phyloP scores from a whole-genome alignment of 2,113 vertebrate species.

The Nasalis larvatus region DNA sequence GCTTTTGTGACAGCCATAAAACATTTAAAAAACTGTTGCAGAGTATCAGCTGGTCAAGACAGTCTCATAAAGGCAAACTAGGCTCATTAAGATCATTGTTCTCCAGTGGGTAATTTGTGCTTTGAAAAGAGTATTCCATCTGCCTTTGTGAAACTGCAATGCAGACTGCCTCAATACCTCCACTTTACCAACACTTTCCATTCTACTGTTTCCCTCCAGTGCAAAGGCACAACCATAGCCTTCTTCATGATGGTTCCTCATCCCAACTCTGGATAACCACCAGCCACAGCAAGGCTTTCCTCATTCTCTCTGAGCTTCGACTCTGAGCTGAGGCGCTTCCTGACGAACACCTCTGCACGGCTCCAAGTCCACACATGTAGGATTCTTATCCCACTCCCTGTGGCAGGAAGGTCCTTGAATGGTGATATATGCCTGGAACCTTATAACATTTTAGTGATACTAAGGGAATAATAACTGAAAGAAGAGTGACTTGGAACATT shows the following conservation, averaged over 20 bases:
- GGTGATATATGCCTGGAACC: neutral
- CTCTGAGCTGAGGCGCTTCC: neutral
- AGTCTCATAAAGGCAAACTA: neutral
- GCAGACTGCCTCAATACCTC: neutral
- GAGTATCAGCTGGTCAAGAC: neutral
- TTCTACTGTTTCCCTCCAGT: neutral
- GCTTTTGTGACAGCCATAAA: neutral
- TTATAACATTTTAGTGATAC: neutral
- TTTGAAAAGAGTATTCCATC: neutral
- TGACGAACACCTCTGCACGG: neutral
- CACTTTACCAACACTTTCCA: neutral
- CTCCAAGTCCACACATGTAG: neutral
- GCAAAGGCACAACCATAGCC: neutral
- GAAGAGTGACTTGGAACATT: neutral
- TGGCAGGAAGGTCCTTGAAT: neutral
- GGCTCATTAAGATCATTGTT: neutral
- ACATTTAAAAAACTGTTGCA: neutral
- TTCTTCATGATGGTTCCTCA: neutral
- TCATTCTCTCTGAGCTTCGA: neutral
- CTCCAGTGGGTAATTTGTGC: neutral
- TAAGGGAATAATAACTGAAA: neutral
- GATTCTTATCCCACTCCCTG: neutral
- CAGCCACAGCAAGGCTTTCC: neutral
- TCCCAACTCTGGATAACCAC: neutral
- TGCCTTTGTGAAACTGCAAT: neutral